A percentile compares a stretch with the other conserved stretches of the same genome.
Evolutionary conservation across 2,888 invertebrate genomes (phyloP).

Genomic region (Allolobophora icterica): DNA sequence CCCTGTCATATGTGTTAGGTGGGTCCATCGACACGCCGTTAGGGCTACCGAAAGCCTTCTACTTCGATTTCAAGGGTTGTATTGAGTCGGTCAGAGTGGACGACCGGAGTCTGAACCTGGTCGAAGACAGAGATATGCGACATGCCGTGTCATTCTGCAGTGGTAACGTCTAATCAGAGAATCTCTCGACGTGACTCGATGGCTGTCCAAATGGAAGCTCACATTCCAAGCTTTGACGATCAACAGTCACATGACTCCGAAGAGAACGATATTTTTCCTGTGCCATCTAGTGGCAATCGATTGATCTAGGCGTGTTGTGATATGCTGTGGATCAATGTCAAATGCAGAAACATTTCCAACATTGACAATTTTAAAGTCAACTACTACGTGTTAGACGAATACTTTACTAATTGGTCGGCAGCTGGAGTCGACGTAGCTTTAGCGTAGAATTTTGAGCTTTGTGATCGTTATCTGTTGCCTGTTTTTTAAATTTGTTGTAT

Average conservation of each 20-base stretch:
- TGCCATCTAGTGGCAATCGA: conserved; percentile 1
- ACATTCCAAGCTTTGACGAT: not conserved
- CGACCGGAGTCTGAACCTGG: conserved; percentile 58
- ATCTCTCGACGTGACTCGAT: not conserved
- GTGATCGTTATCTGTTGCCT: not conserved
- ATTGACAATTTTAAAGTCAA: not conserved
- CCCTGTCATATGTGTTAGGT: conserved; percentile 67
- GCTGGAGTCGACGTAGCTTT: not conserved
- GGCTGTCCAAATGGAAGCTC: not conserved
- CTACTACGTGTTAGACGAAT: conserved; percentile 1
- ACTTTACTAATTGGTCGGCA: not conserved
- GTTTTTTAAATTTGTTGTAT: not conserved
- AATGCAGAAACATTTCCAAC: not conserved
- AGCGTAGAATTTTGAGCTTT: not conserved
- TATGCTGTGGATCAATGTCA: not conserved
- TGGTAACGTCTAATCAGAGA: conserved; percentile 5
- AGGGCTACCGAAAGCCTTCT: conserved; percentile 76
- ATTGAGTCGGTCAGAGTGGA: conserved; percentile 67
- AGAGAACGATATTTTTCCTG: not conserved
- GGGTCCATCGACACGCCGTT: conserved; percentile 76
- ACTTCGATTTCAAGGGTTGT: conserved; percentile 78
- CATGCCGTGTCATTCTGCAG: not conserved
- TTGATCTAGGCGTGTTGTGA: not conserved
- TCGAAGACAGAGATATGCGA: conserved; percentile 32
- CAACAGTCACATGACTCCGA: not conserved